Base-by-base conservation (phyloP, 2,888 invertebrate species). In the Pollenia labialis region DNA sequence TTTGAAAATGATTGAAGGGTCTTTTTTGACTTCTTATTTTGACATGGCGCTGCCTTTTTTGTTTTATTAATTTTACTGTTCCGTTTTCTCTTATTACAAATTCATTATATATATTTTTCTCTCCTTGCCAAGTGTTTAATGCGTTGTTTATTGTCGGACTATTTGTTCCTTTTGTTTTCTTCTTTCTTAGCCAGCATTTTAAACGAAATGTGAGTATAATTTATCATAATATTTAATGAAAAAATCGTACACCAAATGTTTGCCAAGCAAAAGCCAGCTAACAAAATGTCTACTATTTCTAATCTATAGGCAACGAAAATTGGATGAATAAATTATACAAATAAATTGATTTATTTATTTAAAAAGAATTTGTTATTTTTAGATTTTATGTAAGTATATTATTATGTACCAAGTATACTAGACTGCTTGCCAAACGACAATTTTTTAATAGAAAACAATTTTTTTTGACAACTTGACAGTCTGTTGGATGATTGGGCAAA, bases 161-260 rank as follows among this genome's bases (percentile, higher is more conserved):
- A 11, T 44, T 76, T 48, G 7, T 44, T 48, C 18, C 7, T 58
- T 68, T 58, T 66, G 2, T 54, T 60, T 48, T 23, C 9, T 4
- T 46, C 2, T 12, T 18, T 18, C 12, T 76, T 11, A 32, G 1
- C 23, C 32, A 14, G 12, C 9, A 56, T 42, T 32, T 12, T 58
- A 18, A 9, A 12, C 16, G 58, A 18, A 40, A 50, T 11, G 2
- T n/a, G 0, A 56, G 16, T 23, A 52, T 77, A 77, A 85, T 81
- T 81, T 81, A 81, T 77, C 66, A 77, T 77, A 68, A 81, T 54
- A 74, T 54, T 60, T 66, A 77, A 81, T 68, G 23, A 68, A 52
- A 60, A 52, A 76, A 60, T 42, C 32, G 14, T 8, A 50, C 23
- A 80, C 46, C 52, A 52, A 71, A 81, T 42, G 46, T 58, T 72